Base-by-base conservation (phyloP, 2,888 invertebrate species). In the Micropterix aruncella region DNA sequence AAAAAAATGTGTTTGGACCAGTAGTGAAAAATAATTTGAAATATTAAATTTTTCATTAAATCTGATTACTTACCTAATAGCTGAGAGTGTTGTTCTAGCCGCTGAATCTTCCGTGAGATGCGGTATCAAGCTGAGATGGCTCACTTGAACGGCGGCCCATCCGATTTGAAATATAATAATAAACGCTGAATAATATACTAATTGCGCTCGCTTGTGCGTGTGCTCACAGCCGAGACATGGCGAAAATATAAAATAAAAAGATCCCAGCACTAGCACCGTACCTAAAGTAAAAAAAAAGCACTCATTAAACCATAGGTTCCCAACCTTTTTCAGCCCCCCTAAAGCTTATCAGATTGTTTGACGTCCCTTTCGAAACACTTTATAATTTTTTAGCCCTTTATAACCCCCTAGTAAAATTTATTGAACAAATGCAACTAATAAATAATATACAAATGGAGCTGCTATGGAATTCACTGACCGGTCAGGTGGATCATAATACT, bases 71-170 rank as follows among this genome's bases (percentile, higher is more conserved):
- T 60, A 84, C 84, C 86, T 77, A 43, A 84, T 74, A 19, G 87
- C 83, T 44, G 85, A 85, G 19, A 89, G 72, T 56, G 82, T 81
- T 5, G 83, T 82, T 50, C 89, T 70, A 50, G 85, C 82, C 49
- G 80, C 76, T 49, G 83, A 79, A 56, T 79, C 77, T 19, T 81
- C 77, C 2, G 86, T 80, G 38, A 89, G 62, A 56, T 87, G 85
- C 0, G 92, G 89, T 54, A 93, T 91, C 41, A 93, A 70, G 14
- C 92, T 84, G 48, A 94, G 70, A 60, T 94, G 93, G 16, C 91
- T 89, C 55, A 94, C 90, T 68, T 93, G 93, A 1, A 87, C 84
- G 1, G 87, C 69, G 3, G 93, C 92, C 93, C 93, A 93, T 14
- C 93, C 93, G 64, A 93, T 87, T 74, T 93, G 92, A 60, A 89